A percentile compares a stretch with the other conserved stretches of the same genome.
Conservation (phyloP, 2,113 vertebrate genomes). For the Myiozetetes cayanensis region DNA sequence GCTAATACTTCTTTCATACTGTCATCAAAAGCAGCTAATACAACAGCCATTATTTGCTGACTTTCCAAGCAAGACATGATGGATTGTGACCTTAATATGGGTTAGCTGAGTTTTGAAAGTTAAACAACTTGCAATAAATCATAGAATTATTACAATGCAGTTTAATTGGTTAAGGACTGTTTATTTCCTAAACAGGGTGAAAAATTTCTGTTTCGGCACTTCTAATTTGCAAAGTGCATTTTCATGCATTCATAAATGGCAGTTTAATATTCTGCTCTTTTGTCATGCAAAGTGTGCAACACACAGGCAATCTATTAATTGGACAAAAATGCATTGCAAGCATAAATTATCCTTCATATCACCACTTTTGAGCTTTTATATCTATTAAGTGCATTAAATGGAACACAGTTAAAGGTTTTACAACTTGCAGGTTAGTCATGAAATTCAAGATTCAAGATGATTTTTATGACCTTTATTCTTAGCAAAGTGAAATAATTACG, state of each 20-base stretch:
- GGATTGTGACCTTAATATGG: constrained; percentile 99
- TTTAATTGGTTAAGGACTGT: constrained; percentile 99
- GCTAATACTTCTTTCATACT: constrained; percentile 99
- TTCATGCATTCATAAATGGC: constrained; percentile 95
- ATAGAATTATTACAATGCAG: constrained; percentile 99
- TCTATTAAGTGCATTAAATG: constrained; percentile 84
- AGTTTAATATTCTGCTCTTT: constrained; percentile 98
- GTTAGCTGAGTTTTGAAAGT: constrained; percentile 99
- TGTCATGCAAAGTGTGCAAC: constrained; percentile 99
- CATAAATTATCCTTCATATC: constrained; percentile 89
- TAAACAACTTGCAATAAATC: constrained; percentile 99
- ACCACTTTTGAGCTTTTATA: constrained; percentile 76
- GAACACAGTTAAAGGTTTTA: constrained; percentile 80
- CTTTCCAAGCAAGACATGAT: constrained; percentile 98
- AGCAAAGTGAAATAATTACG: constrained; percentile 78
- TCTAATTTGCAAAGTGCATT: constrained; percentile 99
- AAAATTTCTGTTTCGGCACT: constrained; percentile 96
- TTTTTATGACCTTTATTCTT: constrained; percentile 78
- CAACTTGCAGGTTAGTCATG: constrained; percentile 72
- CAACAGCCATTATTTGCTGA: constrained; percentile 97
- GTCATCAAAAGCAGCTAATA: constrained; percentile 99
- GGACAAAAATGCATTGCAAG: constrained; percentile 95
- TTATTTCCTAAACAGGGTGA: constrained; percentile 99
- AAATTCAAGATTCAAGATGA: constrained; percentile 64
- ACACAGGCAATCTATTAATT: constrained; percentile 99